Evolutionary conservation across 2,797 vertebrate species (phyloP).

Genomic region (Salarias fasciatus): DNA sequence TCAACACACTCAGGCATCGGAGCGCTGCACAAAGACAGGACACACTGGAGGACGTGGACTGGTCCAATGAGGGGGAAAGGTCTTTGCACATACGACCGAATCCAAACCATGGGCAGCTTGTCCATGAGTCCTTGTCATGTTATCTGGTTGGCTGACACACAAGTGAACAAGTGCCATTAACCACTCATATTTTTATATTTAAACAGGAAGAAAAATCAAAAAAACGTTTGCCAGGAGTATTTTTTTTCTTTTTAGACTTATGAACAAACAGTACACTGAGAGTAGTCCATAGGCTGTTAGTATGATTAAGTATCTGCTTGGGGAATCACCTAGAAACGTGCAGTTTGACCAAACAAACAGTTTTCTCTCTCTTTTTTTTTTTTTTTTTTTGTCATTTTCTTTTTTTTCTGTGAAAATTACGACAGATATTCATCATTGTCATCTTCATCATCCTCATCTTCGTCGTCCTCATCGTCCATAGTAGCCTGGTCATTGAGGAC

Average conservation of each 20-base stretch:
- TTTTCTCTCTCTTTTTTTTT: constrained; percentile 52
- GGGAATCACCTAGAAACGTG: constrained; percentile 86
- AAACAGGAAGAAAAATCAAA: constrained; percentile 84
- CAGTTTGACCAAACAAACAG: constrained; percentile 84
- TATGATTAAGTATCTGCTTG: constrained; percentile 84
- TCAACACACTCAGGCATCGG: constrained; percentile 66
- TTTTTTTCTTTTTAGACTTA: constrained; percentile 68
- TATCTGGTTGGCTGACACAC: constrained; percentile 60
- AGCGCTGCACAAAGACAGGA: constrained; percentile 71
- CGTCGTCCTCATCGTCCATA: constrained; percentile 85
- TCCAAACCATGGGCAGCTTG: constrained; percentile 57
- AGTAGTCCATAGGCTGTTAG: constrained; percentile 86
- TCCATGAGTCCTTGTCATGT: constrained; percentile 51
- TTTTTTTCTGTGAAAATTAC: constrained; percentile 62
- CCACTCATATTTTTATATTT: constrained; percentile 65
- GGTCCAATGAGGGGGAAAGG: constrained; percentile 67
- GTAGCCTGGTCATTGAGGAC: constrained; percentile 86
- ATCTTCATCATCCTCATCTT: constrained; percentile 87
- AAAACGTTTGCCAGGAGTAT: constrained; percentile 77
- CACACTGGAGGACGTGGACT: constrained; percentile 65
- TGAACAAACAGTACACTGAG: constrained; percentile 92
- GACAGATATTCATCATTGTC: constrained; percentile 91
- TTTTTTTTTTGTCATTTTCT: constrained; percentile 42
- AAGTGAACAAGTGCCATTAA: constrained; percentile 61
- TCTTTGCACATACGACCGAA: constrained; percentile 69